Base-by-base conservation (phyloP, 2,113 vertebrate genomes). In the Tretioscincus oriximinensis region DNA sequence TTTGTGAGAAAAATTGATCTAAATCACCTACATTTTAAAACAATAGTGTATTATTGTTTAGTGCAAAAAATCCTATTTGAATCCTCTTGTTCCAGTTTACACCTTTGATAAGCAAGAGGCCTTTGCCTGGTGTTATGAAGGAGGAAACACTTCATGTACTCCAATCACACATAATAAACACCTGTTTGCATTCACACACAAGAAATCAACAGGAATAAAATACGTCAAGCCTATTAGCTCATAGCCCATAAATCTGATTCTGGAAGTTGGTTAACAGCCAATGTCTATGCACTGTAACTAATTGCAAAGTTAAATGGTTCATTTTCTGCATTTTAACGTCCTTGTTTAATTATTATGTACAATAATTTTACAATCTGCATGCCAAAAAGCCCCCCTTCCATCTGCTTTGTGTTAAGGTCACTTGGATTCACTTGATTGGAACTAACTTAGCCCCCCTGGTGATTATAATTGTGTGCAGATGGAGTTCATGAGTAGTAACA, bases 391-490 rank as follows among this genome's bases (percentile, higher is more conserved):
- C 54, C 54, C 54, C 54, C 11, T 77, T 65, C 87, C 93, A 91
- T 94, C 92, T 96, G 94, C 76, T 93, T 86, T 91, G 76, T 87
- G 84, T 95, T 88, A 93, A 83, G 61, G 73, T 76, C 85, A 86
- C 85, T 87, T 88, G 92, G 91, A 92, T 88, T 89, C 86, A 87
- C 84, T 92, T 88, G 92, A 92, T 64, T 92, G 88, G 80, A 81
- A 92, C 85, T 66, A 83, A 88, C 80, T 86, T 80, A 84, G 82
- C 84, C 78, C 76, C 87, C 83, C 26, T 0, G n/a, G 54, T 80
- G 83, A 89, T 91, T 22, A 73, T 93, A 95, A 92, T 83, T 91
- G 73, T 58, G 64, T 86, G 85, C 93, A 93, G 93, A 90, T 88
- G 92, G 91, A 87, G 88, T 81, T 61, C 31, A 0, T 82, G 74